phyloP scores from a whole-genome alignment of 2,797 vertebrate genomes.

The Labroides dimidiatus region DNA sequence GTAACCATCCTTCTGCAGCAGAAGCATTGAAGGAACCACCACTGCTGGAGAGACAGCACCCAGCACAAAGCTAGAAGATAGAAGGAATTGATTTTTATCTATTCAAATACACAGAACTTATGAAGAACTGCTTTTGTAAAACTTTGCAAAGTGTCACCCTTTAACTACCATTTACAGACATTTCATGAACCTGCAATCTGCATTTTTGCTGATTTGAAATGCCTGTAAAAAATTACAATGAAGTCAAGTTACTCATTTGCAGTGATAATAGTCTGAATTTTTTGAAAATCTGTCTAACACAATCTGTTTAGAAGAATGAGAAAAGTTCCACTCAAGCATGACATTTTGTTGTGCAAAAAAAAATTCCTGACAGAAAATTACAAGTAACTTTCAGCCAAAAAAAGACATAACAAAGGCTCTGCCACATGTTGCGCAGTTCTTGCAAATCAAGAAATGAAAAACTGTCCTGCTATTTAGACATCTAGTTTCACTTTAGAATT shows the following conservation, averaged over 20 bases:
- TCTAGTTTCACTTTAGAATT: no score
- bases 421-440: background rate
- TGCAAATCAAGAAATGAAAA: no score
- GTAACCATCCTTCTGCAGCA: conserved; percentile 91
- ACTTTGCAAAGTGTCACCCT: background rate
- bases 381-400: no score
- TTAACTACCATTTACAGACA: background rate
- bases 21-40: conserved; percentile 95
- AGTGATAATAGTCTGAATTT: no score
- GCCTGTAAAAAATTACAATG: no score
- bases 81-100: conserved; percentile 8
- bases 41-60: conserved; percentile 96
- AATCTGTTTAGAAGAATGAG: background rate
- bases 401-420: background rate
- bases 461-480: no score
- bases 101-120: background rate
- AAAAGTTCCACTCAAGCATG: no score
- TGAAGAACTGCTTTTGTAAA: background rate
- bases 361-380: no score
- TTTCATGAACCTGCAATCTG: background rate
- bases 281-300: no score
- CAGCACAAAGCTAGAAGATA: conserved; percentile 89
- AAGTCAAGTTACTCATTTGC: no score
- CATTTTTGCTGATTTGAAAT: background rate
- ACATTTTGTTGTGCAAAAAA: no score